Evolutionary conservation across 2,888 invertebrate genomes (phyloP), one percentile per base, ranked within the genome.

Genomic region (Tetragonisca angustula): DNA sequence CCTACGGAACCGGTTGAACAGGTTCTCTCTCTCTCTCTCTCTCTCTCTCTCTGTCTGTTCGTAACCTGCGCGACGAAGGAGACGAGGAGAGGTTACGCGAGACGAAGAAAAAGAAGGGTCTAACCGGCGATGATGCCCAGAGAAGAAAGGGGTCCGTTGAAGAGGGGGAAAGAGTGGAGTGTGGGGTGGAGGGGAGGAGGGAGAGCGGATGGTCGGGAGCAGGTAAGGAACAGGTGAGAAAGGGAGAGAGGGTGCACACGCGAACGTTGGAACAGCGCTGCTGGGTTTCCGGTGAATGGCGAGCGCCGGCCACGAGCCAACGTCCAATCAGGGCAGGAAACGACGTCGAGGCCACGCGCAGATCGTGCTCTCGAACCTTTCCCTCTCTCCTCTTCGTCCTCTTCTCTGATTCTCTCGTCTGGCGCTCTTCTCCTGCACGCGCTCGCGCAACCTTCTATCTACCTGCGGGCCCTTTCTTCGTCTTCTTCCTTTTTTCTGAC

Each of bases 311-410:
- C 94, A 94, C 94, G 94, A 94, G 94, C 94, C 94, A 92, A 88
- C 93, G 92, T 94, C 94, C 94, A 94, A 94, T 94, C 94, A 94
- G 93, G 92, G 88, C 92, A 91, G 93, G 91, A 93, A 93, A 90
- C 91, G 91, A 92, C 89, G 88, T 73, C 88, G 92, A 92, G 93
- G 94, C 94, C 94, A 94, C 94, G 94, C 94, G 94, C 91, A 91
- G 89, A 91, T 76, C 85, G 71, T 74, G 52, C 77, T 76, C 83
- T 70, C 70, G 81, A 75, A 82, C 73, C 73, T 69, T 52, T 67
- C 36, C 65, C 52, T 72, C 52, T 62, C 67, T 13, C 71, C 13
- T 54, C 52, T n/a, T 15, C 71, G 56, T 32, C 69, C 36, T 59
- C 19, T 59, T 32, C 27, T 32, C 71, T 9, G 64, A 59, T 74